Conservation (phyloP, 1,140 invertebrate genomes). For the Papilio xuthus region DNA sequence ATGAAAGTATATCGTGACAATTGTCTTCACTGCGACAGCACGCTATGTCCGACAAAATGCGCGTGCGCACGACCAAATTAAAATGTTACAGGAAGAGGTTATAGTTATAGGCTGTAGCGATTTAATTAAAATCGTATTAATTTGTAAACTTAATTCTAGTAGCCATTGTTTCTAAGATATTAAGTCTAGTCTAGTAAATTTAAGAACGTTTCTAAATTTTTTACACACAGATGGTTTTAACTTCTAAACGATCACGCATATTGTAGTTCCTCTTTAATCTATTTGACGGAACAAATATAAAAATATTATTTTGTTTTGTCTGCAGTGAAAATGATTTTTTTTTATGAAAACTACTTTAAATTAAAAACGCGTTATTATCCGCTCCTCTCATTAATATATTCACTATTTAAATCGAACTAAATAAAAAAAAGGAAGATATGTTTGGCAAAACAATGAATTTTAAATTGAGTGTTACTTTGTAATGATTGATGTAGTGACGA, state of each 20-base stretch:
- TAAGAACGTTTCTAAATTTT: too few species aligned
- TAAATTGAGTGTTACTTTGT: neutral
- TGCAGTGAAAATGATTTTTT: too few species aligned
- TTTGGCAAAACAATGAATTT: neutral
- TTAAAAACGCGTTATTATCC: too few species aligned
- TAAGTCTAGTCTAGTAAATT: too few species aligned
- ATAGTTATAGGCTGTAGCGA: neutral
- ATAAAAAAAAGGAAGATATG: neutral
- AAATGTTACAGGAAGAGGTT: neutral
- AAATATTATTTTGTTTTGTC: too few species aligned
- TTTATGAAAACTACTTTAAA: too few species aligned
- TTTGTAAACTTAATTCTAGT: too few species aligned
- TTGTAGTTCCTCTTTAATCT: too few species aligned
- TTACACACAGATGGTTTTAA: too few species aligned
- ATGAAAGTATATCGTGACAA: neutral
- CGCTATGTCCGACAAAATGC: neutral
- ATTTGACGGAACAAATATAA: too few species aligned
- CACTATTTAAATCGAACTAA: neutral
- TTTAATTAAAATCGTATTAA: neutral
- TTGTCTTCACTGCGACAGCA: neutral
- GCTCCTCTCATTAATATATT: neutral
- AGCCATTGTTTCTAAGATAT: too few species aligned
- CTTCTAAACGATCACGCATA: too few species aligned
- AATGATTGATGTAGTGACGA: neutral
- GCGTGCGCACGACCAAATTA: slow-evolving; percentile 1